Evolutionary conservation across 1,140 invertebrate species (phyloP).

Genomic region (Pogonomyrmex barbatus): DNA sequence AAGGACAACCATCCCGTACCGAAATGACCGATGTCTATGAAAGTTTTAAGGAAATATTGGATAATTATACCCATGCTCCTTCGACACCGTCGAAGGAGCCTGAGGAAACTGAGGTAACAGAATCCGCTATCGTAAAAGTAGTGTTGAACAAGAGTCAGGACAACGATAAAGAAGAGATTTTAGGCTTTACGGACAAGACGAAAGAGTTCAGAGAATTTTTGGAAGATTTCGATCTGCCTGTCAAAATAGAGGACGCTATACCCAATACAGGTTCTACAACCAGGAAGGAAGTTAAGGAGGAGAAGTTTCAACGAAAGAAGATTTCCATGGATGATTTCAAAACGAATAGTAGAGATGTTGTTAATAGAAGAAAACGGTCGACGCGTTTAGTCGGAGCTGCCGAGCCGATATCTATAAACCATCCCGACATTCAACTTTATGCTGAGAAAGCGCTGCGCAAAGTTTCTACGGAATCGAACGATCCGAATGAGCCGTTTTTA

Average conservation of each 20-base stretch:
- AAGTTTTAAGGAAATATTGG: slow-evolving; percentile 56
- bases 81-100: slow-evolving; percentile 70
- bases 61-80: slow-evolving; percentile 59
- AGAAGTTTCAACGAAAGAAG: slow-evolving; percentile 63
- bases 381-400: slow-evolving; percentile 67
- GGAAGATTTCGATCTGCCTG: slow-evolving; percentile 80
- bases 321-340: slow-evolving; percentile 65
- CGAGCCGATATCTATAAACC: slow-evolving; percentile 66
- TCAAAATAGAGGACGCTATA: slow-evolving; percentile 62
- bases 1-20: slow-evolving; percentile 30
- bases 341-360: slow-evolving; percentile 15
- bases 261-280: slow-evolving; percentile 1
- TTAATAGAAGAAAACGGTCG: slow-evolving; percentile 38
- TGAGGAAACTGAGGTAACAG: slow-evolving; percentile 67
- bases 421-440: slow-evolving; percentile 80
- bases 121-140: slow-evolving; percentile 68
- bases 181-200: slow-evolving; percentile 78
- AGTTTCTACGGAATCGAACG: slow-evolving; percentile 78
- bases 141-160: slow-evolving; percentile 59
- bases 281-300: slow-evolving; percentile 61
- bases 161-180: slow-evolving; percentile 45
- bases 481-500: slow-evolving; percentile 80
- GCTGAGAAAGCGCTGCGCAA: slow-evolving; percentile 80
- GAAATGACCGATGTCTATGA: slow-evolving; percentile 52
- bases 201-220: slow-evolving; percentile 83